A percentile compares a stretch with the other conserved stretches of the same genome.
phyloP scores from a whole-genome alignment of 30 jellyfish, hydroid and myxozoan species.

The Hydractinia symbiolongicarpus region DNA sequence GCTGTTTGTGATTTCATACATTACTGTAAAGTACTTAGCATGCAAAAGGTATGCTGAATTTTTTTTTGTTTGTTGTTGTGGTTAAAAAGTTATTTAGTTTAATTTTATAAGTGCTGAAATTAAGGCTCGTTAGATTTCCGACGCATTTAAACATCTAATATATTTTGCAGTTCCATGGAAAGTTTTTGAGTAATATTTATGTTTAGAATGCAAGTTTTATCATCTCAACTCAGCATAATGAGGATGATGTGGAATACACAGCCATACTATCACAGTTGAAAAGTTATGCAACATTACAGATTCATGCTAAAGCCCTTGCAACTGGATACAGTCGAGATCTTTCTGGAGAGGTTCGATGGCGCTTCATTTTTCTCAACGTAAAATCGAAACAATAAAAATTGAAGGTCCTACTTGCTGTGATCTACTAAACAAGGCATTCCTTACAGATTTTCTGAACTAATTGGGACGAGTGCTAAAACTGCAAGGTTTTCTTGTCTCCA shows the following conservation, averaged over 20 bases:
- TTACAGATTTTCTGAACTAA: not conserved
- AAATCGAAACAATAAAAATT: not conserved
- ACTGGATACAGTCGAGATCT: conserved; percentile 38
- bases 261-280: not conserved
- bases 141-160: too few species aligned
- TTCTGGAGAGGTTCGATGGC: conserved; percentile 24
- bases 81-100: too few species aligned
- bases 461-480: not conserved
- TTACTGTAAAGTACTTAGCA: not conserved
- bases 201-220: not conserved
- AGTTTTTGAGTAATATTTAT: not conserved
- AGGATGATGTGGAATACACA: not conserved
- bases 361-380: not conserved
- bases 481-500: not conserved
- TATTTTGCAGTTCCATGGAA: too few species aligned
- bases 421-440: not conserved
- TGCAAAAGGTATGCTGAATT: not conserved
- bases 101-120: too few species aligned
- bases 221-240: not conserved
- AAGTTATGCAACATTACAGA: conserved; percentile 18
- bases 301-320: conserved; percentile 21
- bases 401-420: not conserved
- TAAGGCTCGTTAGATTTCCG: too few species aligned
- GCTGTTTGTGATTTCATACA: conserved; percentile 13
- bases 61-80: not conserved